A percentile compares a stretch with the other conserved stretches of the same genome.
These are phyloP conservation scores for Drosophila arizonae DNA, from an alignment of 1,140 invertebrate genomes.

Conservation along the genomic window DNA sequence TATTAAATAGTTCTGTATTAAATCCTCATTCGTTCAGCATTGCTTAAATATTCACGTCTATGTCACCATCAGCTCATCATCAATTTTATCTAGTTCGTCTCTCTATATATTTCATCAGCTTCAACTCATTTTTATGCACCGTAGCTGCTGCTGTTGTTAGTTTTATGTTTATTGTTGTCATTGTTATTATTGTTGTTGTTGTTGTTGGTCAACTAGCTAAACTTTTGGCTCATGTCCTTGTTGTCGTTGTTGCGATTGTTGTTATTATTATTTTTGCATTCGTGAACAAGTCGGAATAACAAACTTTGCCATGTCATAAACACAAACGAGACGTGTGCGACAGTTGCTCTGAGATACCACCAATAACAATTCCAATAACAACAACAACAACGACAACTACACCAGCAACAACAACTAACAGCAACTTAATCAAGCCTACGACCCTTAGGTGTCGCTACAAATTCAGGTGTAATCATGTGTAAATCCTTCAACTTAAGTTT, in stretches of 20 bases:
- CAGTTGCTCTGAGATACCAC: slow-evolving; percentile 22
- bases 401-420: not conserved
- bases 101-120: slow-evolving; percentile 10
- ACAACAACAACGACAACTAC: slow-evolving; percentile 13
- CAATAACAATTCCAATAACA: slow-evolving; percentile 21
- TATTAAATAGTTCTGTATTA: too few species aligned
- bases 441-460: slow-evolving; percentile 21
- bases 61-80: not conserved
- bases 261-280: slow-evolving; percentile 22
- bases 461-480: slow-evolving; percentile 50
- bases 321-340: slow-evolving; percentile 33
- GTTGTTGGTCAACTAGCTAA: slow-evolving; percentile 3
- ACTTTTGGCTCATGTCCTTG: slow-evolving; percentile 10
- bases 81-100: not conserved
- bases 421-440: slow-evolving; percentile 38
- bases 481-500: slow-evolving; percentile 54
- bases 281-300: slow-evolving; percentile 28
- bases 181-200: slow-evolving; percentile 15
- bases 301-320: slow-evolving; percentile 32
- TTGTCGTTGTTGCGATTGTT: slow-evolving; percentile 16
- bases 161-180: slow-evolving; percentile 28
- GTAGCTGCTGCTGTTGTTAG: slow-evolving; percentile 34
- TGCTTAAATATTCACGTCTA: too few species aligned
- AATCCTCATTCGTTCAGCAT: too few species aligned
- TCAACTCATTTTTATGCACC: slow-evolving; percentile 7